Evolutionary conservation across 1,140 invertebrate species (phyloP).

Genomic region (Drosophila erecta): DNA sequence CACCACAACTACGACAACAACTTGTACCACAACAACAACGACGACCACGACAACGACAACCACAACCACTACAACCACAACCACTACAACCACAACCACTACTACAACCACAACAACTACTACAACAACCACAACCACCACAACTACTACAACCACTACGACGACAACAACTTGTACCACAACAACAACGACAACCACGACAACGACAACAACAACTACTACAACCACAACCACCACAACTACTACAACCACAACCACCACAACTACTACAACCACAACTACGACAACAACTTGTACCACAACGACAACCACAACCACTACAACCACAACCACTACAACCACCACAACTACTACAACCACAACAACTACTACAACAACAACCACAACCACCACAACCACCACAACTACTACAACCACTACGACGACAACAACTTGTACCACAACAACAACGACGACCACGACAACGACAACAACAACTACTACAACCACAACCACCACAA

Average conservation of each 20-base stretch:
- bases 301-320: neutral
- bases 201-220: neutral
- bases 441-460: constrained; percentile 2
- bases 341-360: constrained; percentile 4
- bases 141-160: neutral
- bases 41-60: neutral
- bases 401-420: constrained; percentile 13
- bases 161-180: neutral
- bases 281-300: neutral
- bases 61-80: neutral
- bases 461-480: constrained; percentile 4
- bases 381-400: constrained; percentile 7
- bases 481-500: neutral
- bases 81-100: neutral
- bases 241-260: neutral
- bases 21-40: neutral
- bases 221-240: constrained; percentile 7
- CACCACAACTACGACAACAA: neutral
- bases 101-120: neutral
- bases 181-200: constrained; percentile 1
- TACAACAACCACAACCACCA: neutral
- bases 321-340: neutral
- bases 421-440: constrained; percentile 6
- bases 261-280: neutral
- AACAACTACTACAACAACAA: constrained; percentile 12